Conservation (phyloP, 2,888 invertebrate genomes). For the Ormyrus pomaceus region DNA sequence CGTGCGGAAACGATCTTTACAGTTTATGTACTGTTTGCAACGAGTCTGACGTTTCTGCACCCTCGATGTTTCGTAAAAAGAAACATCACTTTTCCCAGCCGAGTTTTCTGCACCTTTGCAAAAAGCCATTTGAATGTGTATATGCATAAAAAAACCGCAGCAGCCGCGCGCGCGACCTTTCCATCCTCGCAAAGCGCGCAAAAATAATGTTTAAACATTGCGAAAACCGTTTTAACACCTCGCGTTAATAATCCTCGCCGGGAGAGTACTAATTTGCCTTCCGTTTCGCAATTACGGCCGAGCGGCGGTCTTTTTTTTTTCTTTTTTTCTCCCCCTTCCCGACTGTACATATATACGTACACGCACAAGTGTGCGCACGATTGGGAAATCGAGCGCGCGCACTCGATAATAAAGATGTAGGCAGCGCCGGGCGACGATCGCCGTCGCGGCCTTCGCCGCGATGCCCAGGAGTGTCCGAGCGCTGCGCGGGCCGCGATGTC, state of each 20-base stretch:
- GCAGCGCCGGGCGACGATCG: constrained; percentile 11
- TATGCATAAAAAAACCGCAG: no score
- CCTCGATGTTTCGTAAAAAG: no score
- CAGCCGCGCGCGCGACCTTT: no score
- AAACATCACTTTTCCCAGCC: no score
- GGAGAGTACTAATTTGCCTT: constrained; percentile 28
- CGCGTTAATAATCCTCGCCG: constrained; percentile 17
- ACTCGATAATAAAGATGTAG: constrained; percentile 23
- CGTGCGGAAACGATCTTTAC: no score
- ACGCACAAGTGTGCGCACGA: neutral
- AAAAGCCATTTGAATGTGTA: no score
- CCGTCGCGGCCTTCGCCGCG: constrained; percentile 12
- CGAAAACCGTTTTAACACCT: constrained; percentile 19
- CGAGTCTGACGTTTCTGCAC: no score
- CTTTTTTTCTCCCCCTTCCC: neutral
- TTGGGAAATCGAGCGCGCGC: constrained; percentile 6
- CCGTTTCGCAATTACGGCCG: neutral
- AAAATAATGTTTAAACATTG: constrained; percentile 2
- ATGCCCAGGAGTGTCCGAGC: neutral
- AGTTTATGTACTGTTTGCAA: no score
- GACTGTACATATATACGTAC: no score
- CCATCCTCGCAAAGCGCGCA: neutral
- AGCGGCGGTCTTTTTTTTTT: no score
- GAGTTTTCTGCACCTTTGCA: no score
- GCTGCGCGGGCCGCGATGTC: no score